Conservation (phyloP, 1,140 invertebrate species). For the Drosophila rufa region DNA sequence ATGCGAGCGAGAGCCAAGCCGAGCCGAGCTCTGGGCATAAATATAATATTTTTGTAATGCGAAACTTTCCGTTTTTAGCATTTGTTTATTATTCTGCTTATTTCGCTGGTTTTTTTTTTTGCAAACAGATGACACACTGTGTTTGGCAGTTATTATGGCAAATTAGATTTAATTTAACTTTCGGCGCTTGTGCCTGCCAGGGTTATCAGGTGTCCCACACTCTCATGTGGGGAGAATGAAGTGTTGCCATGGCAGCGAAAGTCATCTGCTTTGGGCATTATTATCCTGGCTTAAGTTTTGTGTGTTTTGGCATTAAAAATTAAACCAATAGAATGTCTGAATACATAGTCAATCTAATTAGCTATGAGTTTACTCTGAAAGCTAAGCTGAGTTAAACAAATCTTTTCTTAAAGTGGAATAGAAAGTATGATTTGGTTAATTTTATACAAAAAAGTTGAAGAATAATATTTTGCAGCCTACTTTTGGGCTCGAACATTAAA, state of each 20-base stretch:
- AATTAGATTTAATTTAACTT: slow-evolving; percentile 70
- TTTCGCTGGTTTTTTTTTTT: background rate
- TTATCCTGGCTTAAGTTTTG: slow-evolving; percentile 4
- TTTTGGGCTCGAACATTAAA: background rate
- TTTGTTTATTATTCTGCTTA: slow-evolving; percentile 35
- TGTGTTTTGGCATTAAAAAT: background rate
- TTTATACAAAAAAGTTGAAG: background rate
- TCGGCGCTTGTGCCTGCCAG: slow-evolving; percentile 32
- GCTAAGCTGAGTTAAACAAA: background rate
- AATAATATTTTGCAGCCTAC: background rate
- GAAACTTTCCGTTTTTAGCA: slow-evolving; percentile 49
- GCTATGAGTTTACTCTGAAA: background rate
- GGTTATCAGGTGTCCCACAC: slow-evolving; percentile 18
- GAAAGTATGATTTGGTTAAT: background rate
- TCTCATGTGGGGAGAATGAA: background rate
- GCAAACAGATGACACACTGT: slow-evolving; percentile 29
- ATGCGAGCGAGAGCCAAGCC: background rate
- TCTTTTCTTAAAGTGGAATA: background rate
- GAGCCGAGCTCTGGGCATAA: slow-evolving; percentile 18
- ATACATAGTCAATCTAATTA: background rate
- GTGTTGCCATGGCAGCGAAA: slow-evolving; percentile 3
- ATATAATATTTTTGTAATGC: slow-evolving; percentile 55
- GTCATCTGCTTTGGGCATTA: background rate
- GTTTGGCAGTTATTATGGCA: slow-evolving; percentile 61
- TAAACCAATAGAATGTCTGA: background rate